Conservation (phyloP, 2,888 invertebrate species). For the Plagodis pulveraria region DNA sequence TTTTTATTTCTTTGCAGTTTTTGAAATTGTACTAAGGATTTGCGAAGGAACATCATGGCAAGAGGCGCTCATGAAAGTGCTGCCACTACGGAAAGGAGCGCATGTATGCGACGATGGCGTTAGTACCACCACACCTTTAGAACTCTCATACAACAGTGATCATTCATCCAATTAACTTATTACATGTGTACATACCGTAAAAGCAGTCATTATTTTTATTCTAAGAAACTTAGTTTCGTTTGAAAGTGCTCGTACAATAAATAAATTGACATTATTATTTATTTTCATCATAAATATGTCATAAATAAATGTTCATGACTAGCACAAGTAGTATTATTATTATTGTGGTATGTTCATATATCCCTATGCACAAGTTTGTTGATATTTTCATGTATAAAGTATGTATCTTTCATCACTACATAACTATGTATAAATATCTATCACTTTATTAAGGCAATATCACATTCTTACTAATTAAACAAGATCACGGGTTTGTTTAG, state of each 20-base stretch:
- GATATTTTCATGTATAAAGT: too few relatives aligned
- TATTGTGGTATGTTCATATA: background rate
- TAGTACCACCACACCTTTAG: conserved; percentile 55
- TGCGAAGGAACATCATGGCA: conserved; percentile 92
- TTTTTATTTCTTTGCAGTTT: conserved; percentile 86
- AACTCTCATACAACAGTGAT: conserved; percentile 55
- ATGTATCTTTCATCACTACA: too few relatives aligned
- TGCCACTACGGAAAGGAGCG: conserved; percentile 92
- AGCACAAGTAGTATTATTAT: conserved; percentile 7
- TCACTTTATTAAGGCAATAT: too few relatives aligned
- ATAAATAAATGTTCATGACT: conserved; percentile 3
- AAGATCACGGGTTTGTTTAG: too few relatives aligned
- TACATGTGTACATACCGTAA: conserved; percentile 1
- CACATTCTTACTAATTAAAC: too few relatives aligned
- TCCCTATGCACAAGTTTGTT: too few relatives aligned
- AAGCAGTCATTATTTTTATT: conserved; percentile 15
- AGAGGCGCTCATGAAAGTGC: conserved; percentile 89
- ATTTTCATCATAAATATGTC: background rate
- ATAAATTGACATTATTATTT: conserved; percentile 3
- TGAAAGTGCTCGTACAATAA: background rate
- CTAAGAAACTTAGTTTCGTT: conserved; percentile 23
- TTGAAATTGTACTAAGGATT: conserved; percentile 91
- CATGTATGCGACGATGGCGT: conserved; percentile 65
- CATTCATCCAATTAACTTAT: conserved; percentile 20
- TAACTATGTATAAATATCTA: too few relatives aligned